These are phyloP conservation scores for Myotis vivesi DNA, from an alignment of 2,797 vertebrate genomes.

Conservation along the genomic window DNA sequence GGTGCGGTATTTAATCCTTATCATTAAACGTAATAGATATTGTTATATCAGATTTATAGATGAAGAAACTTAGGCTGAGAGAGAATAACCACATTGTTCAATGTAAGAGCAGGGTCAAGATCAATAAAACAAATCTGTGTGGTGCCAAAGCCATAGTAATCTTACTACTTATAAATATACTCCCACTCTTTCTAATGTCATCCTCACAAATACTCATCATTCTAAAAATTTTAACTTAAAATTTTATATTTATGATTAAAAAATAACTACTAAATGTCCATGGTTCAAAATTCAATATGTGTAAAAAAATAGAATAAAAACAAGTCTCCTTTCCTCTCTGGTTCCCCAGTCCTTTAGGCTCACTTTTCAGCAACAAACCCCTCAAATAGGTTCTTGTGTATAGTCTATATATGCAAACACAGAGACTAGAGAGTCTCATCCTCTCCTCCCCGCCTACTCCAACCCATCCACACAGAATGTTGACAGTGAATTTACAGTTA, in stretches of 20 bases:
- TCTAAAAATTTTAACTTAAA: not conserved
- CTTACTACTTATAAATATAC: not conserved
- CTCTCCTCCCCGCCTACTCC: not conserved
- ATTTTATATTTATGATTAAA: not conserved
- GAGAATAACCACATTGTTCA: not conserved
- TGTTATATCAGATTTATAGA: not conserved
- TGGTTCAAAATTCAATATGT: conserved; percentile 20
- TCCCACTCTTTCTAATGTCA: not conserved
- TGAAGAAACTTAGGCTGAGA: not conserved
- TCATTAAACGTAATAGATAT: not conserved
- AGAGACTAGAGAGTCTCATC: not conserved
- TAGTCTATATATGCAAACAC: not conserved
- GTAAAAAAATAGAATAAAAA: not conserved
- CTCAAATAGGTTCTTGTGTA: not conserved
- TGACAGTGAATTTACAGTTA: not conserved
- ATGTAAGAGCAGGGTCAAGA: not conserved
- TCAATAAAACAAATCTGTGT: not conserved
- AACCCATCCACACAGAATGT: not conserved
- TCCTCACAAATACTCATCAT: not conserved
- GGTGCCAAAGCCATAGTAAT: not conserved
- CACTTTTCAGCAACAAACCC: not conserved
- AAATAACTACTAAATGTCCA: not conserved
- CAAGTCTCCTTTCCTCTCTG: not conserved
- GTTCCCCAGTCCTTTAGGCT: not conserved
- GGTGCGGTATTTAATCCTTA: not conserved